Conservation (phyloP, 2,113 vertebrate species). For the Glareola pratincola region DNA sequence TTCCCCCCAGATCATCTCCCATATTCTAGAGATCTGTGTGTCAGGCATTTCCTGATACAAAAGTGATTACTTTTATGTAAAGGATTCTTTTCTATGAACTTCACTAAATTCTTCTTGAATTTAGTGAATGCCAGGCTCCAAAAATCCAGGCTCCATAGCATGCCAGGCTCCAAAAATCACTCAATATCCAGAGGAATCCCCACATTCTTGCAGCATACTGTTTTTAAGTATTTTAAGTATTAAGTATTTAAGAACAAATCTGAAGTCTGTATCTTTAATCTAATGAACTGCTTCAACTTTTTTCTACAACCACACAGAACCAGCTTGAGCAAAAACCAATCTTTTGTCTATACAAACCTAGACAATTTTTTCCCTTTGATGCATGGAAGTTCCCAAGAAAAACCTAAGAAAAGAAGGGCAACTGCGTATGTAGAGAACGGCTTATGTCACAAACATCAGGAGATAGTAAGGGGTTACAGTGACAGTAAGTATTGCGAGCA, state of each 20-base stretch:
- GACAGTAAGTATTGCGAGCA: neutral
- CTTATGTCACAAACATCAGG: neutral
- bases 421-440: neutral
- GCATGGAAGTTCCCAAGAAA: neutral
- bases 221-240: too few species aligned
- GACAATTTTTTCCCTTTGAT: neutral
- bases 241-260: neutral
- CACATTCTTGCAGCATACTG: neutral
- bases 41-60: neutral
- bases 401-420: neutral
- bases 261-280: neutral
- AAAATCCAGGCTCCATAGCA: too few species aligned
- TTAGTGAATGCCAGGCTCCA: neutral
- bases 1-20: neutral
- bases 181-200: neutral
- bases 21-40: neutral
- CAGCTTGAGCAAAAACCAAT: neutral
- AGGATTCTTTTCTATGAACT: neutral
- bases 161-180: neutral
- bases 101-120: neutral
- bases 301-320: neutral
- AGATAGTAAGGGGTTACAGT: neutral
- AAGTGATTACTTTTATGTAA: neutral
- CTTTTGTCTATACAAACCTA: neutral
- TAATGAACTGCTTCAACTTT: neutral